phyloP scores from a whole-genome alignment of 2,797 vertebrate species.

The Aeoliscus strigatus region DNA sequence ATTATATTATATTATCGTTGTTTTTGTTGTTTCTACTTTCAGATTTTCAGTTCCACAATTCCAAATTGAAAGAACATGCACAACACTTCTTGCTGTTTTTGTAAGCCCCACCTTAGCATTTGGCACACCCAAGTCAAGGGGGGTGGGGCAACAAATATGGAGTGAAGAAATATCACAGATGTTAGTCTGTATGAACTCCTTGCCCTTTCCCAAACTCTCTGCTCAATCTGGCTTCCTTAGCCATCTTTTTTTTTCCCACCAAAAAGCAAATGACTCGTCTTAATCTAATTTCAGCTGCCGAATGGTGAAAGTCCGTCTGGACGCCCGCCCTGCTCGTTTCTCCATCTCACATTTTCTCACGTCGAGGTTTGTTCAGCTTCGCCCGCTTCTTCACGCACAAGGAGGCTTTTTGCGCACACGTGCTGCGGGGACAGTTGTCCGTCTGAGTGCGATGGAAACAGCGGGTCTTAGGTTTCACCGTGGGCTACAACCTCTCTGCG shows the following conservation, averaged over 20 bases:
- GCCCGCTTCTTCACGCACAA: constrained; percentile 14
- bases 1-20: no score
- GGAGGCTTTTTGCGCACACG: no score
- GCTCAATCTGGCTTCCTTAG: constrained; percentile 61
- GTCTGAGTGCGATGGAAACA: constrained; percentile 39
- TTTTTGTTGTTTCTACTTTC: no score
- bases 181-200: constrained; percentile 66
- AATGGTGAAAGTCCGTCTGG: constrained; percentile 51
- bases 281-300: constrained; percentile 63
- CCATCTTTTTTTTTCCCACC: constrained; percentile 16
- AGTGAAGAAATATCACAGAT: constrained; percentile 72
- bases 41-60: no score
- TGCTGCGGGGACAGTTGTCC: constrained; percentile 53
- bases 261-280: constrained; percentile 59
- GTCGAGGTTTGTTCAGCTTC: no score
- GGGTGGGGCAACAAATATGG: constrained; percentile 38
- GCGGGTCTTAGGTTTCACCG: no score
- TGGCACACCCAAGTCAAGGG: constrained; percentile 54
- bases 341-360: no score
- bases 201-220: constrained; percentile 67
- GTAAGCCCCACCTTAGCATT: constrained; percentile 65
- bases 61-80: constrained; percentile 18
- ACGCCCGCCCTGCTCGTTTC: constrained; percentile 48
- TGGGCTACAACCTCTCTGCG: no score
- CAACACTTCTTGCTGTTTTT: constrained; percentile 56